Base-by-base conservation (phyloP, 2,888 invertebrate species). In the Agonopterix arenella region DNA sequence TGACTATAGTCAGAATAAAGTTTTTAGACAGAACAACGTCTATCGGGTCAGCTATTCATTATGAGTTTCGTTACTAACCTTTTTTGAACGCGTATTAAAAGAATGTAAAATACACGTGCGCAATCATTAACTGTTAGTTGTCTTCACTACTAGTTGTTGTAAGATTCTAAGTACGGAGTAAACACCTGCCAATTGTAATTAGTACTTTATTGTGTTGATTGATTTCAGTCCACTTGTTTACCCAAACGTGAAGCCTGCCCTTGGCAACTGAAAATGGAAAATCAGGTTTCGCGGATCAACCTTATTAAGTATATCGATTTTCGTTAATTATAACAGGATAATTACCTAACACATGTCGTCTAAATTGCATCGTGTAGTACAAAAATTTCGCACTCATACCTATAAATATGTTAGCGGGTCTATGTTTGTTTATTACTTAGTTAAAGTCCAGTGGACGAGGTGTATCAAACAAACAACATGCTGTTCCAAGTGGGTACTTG, bases 401-500 rank as follows among this genome's bases (percentile, higher is more conserved):
- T 77, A 78, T 67, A 79, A 76, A 63, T 40, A n/a, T 40, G 9
- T 40, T n/a, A 43, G n/a, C 57, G 55, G 50, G 48, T 52, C 58
- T 50, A 13, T 13, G 28, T 50, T 46, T 54, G 59, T 68, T 65
- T 18, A 47, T 46, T 47, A 80, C 40, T 51, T 46, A 43, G 73
- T 78, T 70, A 66, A 66, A 70, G 63, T 70, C 68, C 64, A 74
- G 68, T 68, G 62, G 56, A 70, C 68, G 63, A 65, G 68, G 62
- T 59, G 62, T 59, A 58, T 54, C 64, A 52, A 53, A 8, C 38
- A 11, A 44, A 54, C 56, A 72, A 68, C 54, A 80, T 80, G 80
- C 73, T 72, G 70, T 72, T 68, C 61, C 76, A 75, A 70, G 76
- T 77, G 49, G 73, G 75, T 75, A 55, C 18, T 5, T 28, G 7